Evolutionary conservation across 2,113 vertebrate genomes (phyloP), one percentile per base, ranked within the genome.

Genomic region (Collichthys lucidus): DNA sequence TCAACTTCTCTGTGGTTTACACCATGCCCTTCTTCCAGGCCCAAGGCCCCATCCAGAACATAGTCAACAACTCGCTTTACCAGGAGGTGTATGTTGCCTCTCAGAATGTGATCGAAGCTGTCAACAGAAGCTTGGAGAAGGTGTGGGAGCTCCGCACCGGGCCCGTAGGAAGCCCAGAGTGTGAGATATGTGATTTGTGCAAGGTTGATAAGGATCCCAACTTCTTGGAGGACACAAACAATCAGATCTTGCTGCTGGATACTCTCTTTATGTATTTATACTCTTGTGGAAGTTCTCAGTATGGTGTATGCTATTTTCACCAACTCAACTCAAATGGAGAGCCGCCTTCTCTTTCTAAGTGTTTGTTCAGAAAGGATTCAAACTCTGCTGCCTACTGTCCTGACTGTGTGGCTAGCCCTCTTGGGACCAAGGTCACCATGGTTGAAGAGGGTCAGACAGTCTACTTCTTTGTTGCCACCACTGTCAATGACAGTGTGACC

Each of bases 361-460:
- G 98, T 86, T 95, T 99, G 79, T 99, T 96, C 86, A 92, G 95
- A 0, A 88, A 90, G 24, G 3, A 0, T 0, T 87, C 79, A 0
- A 99, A 99, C 87, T 90, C 80, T 4, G 95, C 96, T 0, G 56
- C 71, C 0, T 93, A 90, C 68, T 99, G 97, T 79, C 96, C 96
- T 0, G 98, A 99, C 89, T 99, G 98, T 8, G 93, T 98, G 72
- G 97, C 96, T 52, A 99, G 98, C 83, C 95, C 96, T 3, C 86
- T 98, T 52, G 97, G 98, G 35, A 98, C 97, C 15, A 95, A 94
- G 12, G 95, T 96, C 61, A 95, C 95, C 0, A 95, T 99, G 90
- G 95, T 97, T 15, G 96, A 96, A 60, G 95, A 95, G 59, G 91
- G 88, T 44, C 94, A 94, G 0, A 91, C 95, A 0, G 94, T 96